These are phyloP conservation scores for Siniperca chuatsi DNA, from an alignment of 2,113 vertebrate species.

Conservation along the genomic window DNA sequence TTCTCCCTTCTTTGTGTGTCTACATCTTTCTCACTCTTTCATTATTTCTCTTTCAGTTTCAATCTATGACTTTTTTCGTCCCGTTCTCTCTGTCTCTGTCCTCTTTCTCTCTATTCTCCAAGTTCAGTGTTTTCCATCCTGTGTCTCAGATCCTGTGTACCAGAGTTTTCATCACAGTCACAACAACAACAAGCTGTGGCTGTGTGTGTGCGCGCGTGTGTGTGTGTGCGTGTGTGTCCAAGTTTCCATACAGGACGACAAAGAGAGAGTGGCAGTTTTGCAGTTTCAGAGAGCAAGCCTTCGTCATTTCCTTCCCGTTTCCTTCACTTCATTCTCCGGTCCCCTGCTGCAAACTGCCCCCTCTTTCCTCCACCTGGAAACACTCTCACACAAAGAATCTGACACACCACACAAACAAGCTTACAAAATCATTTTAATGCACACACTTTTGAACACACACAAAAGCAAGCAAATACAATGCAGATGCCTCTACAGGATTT, in stretches of 20 bases:
- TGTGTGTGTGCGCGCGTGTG: conserved; percentile 37
- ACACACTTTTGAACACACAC: conserved; percentile 40
- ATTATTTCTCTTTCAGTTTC: neutral
- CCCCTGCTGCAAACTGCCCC: conserved; percentile 68
- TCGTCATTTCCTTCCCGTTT: conserved; percentile 85
- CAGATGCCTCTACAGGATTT: conserved; percentile 33
- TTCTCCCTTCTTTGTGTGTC: neutral
- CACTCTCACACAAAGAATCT: conserved; percentile 6
- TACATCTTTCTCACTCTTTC: neutral
- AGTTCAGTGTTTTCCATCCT: conserved; percentile 49
- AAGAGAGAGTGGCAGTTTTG: conserved; percentile 71
- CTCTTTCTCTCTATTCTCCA: conserved; percentile 12
- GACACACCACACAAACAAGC: conserved; percentile 35
- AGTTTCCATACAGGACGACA: conserved; percentile 73
- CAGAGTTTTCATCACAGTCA: conserved; percentile 53
- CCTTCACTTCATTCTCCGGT: conserved; percentile 80
- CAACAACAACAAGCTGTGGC: conserved; percentile 62
- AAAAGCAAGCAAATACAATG: conserved; percentile 29
- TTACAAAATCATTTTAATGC: conserved; percentile 22
- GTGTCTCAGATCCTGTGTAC: conserved; percentile 65
- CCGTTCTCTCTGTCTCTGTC: neutral
- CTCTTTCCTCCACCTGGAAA: conserved; percentile 75
- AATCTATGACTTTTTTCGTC: neutral
- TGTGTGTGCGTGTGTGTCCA: conserved; percentile 39
- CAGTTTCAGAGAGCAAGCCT: conserved; percentile 66